These are phyloP conservation scores for Rhinolophus ferrumequinum DNA, from an alignment of 2,113 vertebrate species.

Conservation along the genomic window DNA sequence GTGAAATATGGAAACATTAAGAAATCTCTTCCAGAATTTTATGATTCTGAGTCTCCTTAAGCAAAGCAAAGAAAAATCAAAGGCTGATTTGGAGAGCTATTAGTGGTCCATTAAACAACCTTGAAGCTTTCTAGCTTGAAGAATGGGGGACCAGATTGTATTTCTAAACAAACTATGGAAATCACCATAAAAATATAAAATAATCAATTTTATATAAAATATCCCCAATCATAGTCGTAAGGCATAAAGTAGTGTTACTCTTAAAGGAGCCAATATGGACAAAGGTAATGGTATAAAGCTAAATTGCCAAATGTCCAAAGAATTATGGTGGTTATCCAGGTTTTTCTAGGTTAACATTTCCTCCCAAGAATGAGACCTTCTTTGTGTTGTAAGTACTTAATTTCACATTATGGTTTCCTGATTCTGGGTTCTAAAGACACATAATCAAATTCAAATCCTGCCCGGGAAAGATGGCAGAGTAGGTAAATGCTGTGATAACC, in stretches of 20 bases:
- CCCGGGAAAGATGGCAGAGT: no score
- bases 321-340: background rate
- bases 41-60: background rate
- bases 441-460: slow-evolving; percentile 38
- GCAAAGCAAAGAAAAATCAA: slow-evolving; percentile 12
- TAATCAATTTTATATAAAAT: background rate
- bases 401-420: slow-evolving; percentile 17
- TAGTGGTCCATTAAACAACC: background rate
- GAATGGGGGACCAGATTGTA: background rate
- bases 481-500: no score
- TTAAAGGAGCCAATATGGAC: slow-evolving; percentile 12
- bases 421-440: slow-evolving; percentile 34
- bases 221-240: background rate
- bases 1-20: background rate
- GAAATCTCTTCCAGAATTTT: slow-evolving; percentile 14
- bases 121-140: background rate
- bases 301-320: background rate
- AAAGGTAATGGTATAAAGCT: background rate
- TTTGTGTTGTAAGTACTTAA: background rate
- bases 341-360: slow-evolving; percentile 26
- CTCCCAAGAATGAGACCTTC: background rate
- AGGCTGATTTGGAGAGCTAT: slow-evolving; percentile 7
- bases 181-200: slow-evolving; percentile 26
- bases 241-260: background rate
- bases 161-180: background rate